Base-by-base conservation (phyloP, 2,113 vertebrate species). In the Leucoraja erinaceus region DNA sequence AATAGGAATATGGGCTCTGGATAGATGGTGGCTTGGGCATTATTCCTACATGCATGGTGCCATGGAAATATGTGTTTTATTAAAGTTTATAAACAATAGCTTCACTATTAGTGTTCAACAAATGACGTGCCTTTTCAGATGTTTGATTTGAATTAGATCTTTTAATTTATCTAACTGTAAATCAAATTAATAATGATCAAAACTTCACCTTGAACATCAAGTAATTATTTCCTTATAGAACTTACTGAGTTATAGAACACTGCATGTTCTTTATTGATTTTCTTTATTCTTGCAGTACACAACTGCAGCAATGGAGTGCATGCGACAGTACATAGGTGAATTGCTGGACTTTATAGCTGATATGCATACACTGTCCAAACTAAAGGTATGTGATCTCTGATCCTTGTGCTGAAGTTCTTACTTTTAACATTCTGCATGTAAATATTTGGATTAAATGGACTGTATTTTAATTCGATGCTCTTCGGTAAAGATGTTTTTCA, bases 311-410 rank as follows among this genome's bases (percentile, higher is more conserved):
- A 99, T 99, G 99, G 99, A 99, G 93, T 99, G 98, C 93, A 97
- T 98, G 96, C 96, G 98, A 93, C 99, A 99, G 12, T 99, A 99
- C 94, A 95, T 97, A 94, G 96, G 95, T 63, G 99, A 99, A 88
- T 96, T 99, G 79, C 95, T 99, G 96, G 99, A 99, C 94, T 99
- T 99, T 95, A 98, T 99, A 95, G 98, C 98, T 4, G 99, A 99
- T 94, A 99, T 99, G 99, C 99, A 99, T 95, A 99, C 98, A 0
- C 96, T 99, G 90, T 99, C 98, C 93, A 99, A 98, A 94, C 95
- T 99, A 74, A 99, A 99, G 97, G 99, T 99, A 95, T 95, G 96
- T 94, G 47, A n/a, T 20, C 25, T 11, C 10, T 54, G 22, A 70
- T 47, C 6, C 70, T 72, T 91, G 0, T 25, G 63, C 47, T 70